A percentile compares a stretch with the other conserved stretches of the same genome.
These are phyloP conservation scores for Drosophila koepferae DNA, from an alignment of 2,888 invertebrate species.

Conservation along the genomic window DNA sequence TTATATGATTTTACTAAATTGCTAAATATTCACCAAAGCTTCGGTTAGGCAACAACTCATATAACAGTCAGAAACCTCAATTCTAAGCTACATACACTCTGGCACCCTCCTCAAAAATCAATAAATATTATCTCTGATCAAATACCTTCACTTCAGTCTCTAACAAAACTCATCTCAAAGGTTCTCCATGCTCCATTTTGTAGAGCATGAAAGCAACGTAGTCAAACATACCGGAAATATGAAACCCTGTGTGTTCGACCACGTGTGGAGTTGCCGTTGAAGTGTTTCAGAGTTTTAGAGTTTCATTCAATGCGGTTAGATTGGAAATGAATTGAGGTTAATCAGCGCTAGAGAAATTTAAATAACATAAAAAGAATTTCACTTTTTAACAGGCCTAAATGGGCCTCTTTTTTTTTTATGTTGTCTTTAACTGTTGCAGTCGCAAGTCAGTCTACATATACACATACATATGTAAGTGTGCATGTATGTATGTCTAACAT, in stretches of 20 bases:
- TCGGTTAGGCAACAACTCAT: no score
- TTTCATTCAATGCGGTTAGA: slow-evolving; percentile 60
- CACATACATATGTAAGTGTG: background rate
- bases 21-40: no score
- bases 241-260: slow-evolving; percentile 46
- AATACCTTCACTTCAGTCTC: background rate
- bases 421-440: slow-evolving; percentile 1
- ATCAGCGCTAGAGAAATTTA: slow-evolving; percentile 56
- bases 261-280: slow-evolving; percentile 45
- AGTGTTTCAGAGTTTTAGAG: slow-evolving; percentile 51
- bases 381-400: slow-evolving; percentile 33
- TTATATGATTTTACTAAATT: no score
- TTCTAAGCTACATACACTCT: background rate
- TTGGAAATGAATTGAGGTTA: slow-evolving; percentile 53
- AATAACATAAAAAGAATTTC: slow-evolving; percentile 48
- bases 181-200: background rate
- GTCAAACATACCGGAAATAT: slow-evolving; percentile 55
- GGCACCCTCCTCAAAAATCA: background rate
- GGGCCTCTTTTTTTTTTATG: background rate
- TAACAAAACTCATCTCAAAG: background rate
- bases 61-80: background rate
- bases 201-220: slow-evolving; percentile 4
- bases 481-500: background rate
- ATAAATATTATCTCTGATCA: background rate
- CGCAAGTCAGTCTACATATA: background rate